A percentile compares a stretch with the other conserved stretches of the same genome.
Conservation (phyloP, 2,797 vertebrate genomes). For the Myoxocephalus aenaeus region DNA sequence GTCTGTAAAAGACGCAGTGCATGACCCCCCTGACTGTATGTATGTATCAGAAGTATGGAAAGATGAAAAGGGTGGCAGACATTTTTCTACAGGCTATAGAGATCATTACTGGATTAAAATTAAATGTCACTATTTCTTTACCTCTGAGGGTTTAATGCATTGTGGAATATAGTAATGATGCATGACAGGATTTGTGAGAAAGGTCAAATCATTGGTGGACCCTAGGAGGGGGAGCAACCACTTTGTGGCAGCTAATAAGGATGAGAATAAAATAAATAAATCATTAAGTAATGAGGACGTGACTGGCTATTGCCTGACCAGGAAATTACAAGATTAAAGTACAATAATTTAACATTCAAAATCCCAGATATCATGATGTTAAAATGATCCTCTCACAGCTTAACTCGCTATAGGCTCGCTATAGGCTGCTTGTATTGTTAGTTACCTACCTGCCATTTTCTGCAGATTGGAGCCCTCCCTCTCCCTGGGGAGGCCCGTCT, state of each 20-base stretch:
- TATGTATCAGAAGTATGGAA: no score
- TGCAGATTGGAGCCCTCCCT: conserved; percentile 79
- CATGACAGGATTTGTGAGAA: neutral
- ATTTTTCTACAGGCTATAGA: neutral
- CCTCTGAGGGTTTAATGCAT: no score
- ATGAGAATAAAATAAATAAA: no score
- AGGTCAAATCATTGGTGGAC: no score
- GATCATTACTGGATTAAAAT: neutral
- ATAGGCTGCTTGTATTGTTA: neutral
- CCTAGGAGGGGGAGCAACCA: no score
- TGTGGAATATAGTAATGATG: no score
- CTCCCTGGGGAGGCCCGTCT: conserved; percentile 53
- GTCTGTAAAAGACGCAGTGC: no score
- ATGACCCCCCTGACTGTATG: no score
- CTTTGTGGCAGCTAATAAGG: no score
- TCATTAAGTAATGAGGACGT: no score
- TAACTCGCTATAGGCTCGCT: neutral
- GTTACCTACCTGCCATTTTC: conserved; percentile 82
- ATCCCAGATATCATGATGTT: neutral
- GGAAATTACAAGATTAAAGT: neutral
- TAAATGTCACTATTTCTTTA: no score
- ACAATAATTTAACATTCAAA: neutral
- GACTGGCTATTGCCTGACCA: neutral
- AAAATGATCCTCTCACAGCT: neutral
- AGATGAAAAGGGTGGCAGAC: no score